Base-by-base conservation (phyloP, 2,113 vertebrate species). In the Leucosticte australis region DNA sequence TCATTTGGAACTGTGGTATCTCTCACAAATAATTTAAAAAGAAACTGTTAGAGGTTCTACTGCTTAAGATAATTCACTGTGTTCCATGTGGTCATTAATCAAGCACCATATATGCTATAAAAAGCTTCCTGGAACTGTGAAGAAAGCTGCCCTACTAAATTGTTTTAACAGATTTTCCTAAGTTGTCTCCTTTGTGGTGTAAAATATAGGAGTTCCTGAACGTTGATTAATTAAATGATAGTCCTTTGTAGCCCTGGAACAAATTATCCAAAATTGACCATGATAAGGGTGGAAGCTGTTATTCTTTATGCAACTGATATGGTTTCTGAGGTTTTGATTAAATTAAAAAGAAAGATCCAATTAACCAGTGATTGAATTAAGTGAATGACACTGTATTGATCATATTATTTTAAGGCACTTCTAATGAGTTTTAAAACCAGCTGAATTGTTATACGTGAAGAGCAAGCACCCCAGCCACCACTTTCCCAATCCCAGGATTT, bases 331-430 rank as follows among this genome's bases (percentile, higher is more conserved):
- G 89, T 94, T 96, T 93, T 82, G 92, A 95, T 95, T 92, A 92
- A 92, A 95, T 95, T 92, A 94, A 91, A 94, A 95, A 94, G 88
- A 59, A 86, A 82, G 91, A 92, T 96, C 83, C 81, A 90, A 92
- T 94, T 94, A 95, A 95, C 63, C 44, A 92, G 73, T 70, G 79
- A 95, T 84, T 91, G 94, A 96, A 95, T 95, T 95, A 94, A 94
- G 53, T 74, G n/a, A 81, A 92, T 64, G 89, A 92, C 78, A 95
- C 83, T 81, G 49, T 84, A 93, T 89, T 88, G 96, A 96, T 94
- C 95, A 92, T 94, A 94, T 89, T 95, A 92, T 93, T 95, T 90
- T 94, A 93, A 92, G 90, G 83, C 73, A 85, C 28, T 90, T 96
- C 73, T 93, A 82, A 94, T 80, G 85, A 92, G 68, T 93, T 94